Evolutionary conservation across 37 sponge, comb jelly and placozoan species (phyloP).

Genomic region (Lycopodina hypogea): DNA sequence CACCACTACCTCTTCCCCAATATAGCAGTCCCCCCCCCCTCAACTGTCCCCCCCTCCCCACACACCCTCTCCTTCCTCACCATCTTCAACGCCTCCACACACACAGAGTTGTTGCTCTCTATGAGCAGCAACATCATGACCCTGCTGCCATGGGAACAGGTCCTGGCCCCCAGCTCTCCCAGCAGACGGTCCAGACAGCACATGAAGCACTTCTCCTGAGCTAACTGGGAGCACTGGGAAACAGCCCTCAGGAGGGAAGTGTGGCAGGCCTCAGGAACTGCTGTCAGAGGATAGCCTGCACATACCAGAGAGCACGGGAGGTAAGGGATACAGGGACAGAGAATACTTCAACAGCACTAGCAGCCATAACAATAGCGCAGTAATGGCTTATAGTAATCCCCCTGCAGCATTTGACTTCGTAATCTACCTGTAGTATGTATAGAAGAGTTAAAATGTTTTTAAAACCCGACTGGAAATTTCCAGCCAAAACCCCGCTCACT

Average conservation of each 20-base stretch:
- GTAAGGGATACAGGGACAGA: not conserved
- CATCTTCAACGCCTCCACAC: slow-evolving; percentile 14
- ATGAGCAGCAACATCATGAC: slow-evolving; percentile 21
- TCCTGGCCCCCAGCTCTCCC: not conserved
- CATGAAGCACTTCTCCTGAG: slow-evolving; percentile 18
- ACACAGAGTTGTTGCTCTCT: slow-evolving; percentile 8
- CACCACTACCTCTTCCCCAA: no score
- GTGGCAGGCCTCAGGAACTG: not conserved
- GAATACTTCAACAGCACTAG: no score
- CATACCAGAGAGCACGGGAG: not conserved
- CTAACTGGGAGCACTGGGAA: slow-evolving; percentile 5
- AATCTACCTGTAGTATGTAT: no score
- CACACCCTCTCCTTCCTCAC: not conserved
- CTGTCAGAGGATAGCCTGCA: slow-evolving; percentile 22
- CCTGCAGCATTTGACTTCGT: no score
- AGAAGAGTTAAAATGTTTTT: no score
- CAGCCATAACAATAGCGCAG: no score
- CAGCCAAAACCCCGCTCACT: no score
- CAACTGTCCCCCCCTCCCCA: no score
- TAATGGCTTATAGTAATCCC: no score
- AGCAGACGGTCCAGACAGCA: slow-evolving; percentile 19
- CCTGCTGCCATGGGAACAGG: slow-evolving; percentile 23
- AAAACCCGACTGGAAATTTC: no score
- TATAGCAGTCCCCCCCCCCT: no score
- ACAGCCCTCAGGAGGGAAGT: not conserved